Evolutionary conservation across 2,888 invertebrate species (phyloP).

Genomic region (Altica lythri): DNA sequence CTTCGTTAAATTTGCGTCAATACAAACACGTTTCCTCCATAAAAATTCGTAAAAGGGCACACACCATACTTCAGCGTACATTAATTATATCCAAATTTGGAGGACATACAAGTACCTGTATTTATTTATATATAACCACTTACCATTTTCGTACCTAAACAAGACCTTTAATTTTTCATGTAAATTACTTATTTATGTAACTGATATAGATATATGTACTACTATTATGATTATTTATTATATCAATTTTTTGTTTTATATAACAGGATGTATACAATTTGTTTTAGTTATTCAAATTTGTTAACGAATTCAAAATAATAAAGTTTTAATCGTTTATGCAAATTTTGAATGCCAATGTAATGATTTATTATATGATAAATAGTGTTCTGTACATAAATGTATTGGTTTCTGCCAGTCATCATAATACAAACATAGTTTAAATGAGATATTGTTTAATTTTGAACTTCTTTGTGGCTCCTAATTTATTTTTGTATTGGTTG

Average conservation of each 20-base stretch:
- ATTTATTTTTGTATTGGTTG: no score
- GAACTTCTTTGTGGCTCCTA: no score
- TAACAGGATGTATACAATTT: constrained; percentile 3
- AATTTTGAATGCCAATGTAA: no score
- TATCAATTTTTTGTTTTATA: constrained; percentile 4
- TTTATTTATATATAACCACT: constrained; percentile 1
- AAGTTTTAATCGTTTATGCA: no score
- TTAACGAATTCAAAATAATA: no score
- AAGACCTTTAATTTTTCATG: constrained; percentile 12
- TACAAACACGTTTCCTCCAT: constrained; percentile 12
- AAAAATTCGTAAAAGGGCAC: background rate
- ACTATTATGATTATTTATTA: constrained; percentile 2
- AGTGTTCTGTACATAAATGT: no score
- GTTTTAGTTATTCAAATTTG: no score
- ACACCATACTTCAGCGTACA: background rate
- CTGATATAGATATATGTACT: background rate
- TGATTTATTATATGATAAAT: no score
- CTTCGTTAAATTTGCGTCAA: constrained; percentile 8
- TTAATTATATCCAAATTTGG: constrained; percentile 10
- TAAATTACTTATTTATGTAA: constrained; percentile 9
- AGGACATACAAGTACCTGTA: background rate
- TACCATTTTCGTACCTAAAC: constrained; percentile 1
- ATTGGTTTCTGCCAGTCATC: no score
- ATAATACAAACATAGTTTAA: no score
- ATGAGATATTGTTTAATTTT: no score